phyloP scores from a whole-genome alignment of 2,797 vertebrate species.

The Nannoperca australis region DNA sequence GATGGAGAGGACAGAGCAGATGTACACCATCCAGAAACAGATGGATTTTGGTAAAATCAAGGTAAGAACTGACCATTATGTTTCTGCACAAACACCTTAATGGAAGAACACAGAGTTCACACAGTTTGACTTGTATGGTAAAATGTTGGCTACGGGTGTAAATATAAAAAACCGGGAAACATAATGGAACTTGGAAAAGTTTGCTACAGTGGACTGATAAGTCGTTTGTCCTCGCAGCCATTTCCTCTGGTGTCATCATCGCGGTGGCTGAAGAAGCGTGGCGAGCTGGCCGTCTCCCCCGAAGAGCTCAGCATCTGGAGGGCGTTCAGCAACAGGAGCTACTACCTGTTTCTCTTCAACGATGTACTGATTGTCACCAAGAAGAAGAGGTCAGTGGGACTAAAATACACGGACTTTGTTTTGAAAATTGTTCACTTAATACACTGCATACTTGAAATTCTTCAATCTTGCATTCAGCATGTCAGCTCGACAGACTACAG shows the following conservation, averaged over 20 bases:
- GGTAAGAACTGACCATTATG: constrained; percentile 73
- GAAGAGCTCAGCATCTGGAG: constrained; percentile 92
- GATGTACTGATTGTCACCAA: constrained; percentile 95
- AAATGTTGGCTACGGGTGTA: neutral
- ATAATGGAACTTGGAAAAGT: neutral
- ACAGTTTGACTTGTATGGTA: neutral
- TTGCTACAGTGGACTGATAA: neutral
- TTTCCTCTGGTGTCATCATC: constrained; percentile 93
- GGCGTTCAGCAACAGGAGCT: constrained; percentile 86
- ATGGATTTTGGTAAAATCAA: constrained; percentile 97
- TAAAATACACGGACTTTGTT: neutral
- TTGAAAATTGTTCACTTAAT: neutral
- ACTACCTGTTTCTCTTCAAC: constrained; percentile 94
- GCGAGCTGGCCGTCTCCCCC: constrained; percentile 85
- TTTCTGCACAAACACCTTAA: neutral
- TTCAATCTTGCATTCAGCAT: constrained; percentile 66
- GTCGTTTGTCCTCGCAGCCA: constrained; percentile 79
- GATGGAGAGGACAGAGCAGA: constrained; percentile 97
- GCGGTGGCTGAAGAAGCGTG: constrained; percentile 93
- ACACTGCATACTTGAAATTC: constrained; percentile 76
- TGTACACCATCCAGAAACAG: constrained; percentile 95
- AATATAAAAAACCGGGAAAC: neutral
- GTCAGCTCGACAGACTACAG: constrained; percentile 62
- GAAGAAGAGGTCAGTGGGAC: constrained; percentile 90
- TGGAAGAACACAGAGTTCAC: neutral